These are phyloP conservation scores for Holothuria glaberrima DNA, from an alignment of 35 echinoderm and acorn worm species.

Conservation along the genomic window DNA sequence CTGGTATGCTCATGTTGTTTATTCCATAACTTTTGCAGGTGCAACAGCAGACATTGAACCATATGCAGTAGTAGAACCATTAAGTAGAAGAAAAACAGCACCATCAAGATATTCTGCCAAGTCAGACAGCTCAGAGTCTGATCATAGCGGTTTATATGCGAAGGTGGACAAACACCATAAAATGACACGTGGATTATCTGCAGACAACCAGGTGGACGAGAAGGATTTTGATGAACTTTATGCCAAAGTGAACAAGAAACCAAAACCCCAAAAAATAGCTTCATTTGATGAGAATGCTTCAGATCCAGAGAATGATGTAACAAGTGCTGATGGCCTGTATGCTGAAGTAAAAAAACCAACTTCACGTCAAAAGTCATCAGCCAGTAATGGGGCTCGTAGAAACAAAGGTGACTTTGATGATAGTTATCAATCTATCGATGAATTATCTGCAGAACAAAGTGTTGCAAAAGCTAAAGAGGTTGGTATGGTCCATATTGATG, in stretches of 20 bases:
- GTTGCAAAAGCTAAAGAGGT: slow-evolving; percentile 7
- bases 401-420: slow-evolving; percentile 13
- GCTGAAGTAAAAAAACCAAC: slow-evolving; percentile 26
- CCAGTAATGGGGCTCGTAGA: no score
- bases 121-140: slow-evolving; percentile 25
- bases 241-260: slow-evolving; percentile 64
- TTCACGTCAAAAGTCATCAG: background rate
- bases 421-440: slow-evolving; percentile 41
- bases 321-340: slow-evolving; percentile 41
- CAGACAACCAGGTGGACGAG: background rate
- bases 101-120: slow-evolving; percentile 37
- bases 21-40: slow-evolving; percentile 6
- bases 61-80: slow-evolving; percentile 68
- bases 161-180: slow-evolving; percentile 60
- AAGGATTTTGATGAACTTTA: slow-evolving; percentile 57
- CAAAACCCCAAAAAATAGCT: slow-evolving; percentile 26
- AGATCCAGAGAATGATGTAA: background rate
- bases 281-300: slow-evolving; percentile 14
- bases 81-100: slow-evolving; percentile 31
- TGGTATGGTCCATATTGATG: slow-evolving; percentile 39
- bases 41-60: slow-evolving; percentile 54
- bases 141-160: slow-evolving; percentile 51
- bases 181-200: background rate
- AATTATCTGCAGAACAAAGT: background rate
- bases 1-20: no score